Evolutionary conservation across 2,797 vertebrate genomes (phyloP), one percentile per base, ranked within the genome.

Genomic region (Silurus lanzhouensis): DNA sequence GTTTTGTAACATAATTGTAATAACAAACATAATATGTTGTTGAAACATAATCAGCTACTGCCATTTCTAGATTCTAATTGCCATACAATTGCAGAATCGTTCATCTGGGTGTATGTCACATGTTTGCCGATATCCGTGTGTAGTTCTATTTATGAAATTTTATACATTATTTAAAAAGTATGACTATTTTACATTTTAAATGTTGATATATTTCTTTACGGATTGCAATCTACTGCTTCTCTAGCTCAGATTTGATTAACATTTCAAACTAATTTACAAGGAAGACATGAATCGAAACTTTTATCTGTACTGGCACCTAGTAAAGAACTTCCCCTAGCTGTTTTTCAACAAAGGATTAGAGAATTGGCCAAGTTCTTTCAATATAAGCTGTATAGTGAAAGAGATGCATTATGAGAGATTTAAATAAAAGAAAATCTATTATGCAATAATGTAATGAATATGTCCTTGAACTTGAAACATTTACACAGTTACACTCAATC

Each of bases 21-120:
- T 38, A 38, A 38, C 38, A 38, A 38, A 38, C 38, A 38, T 38
- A 38, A 38, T 38, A 38, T 38, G 38, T 38, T 38, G 38, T 38
- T 38, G 38, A 87, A 83, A 83, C 72, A 48, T 15, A 61, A n/a
- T 46, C 27, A 66, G 52, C 52, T 84, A 19, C 57, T 66, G 58
- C 81, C 27, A 60, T 77, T 46, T 77, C 48, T 38, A 57, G 19
- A 66, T 64, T 38, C 4, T 10, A 52, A 52, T 52, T 52, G 48
- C 48, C 6, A 52, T 52, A 52, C 72, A 81, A n/a, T 52, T 83
- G 74, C 14, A n/a, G 25, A 82, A 22, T 70, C 66, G 60, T 88
- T 79, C 74, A 81, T 84, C 81, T 87, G 71, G 38, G 38, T 85
- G 68, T 64, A 61, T 81, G 81, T 38, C 31, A 79, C 6, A n/a